Percentiles rank a stretch among this genome's conserved stretches.
phyloP scores from a whole-genome alignment of 2,113 vertebrate genomes.

The Lepus americanus region DNA sequence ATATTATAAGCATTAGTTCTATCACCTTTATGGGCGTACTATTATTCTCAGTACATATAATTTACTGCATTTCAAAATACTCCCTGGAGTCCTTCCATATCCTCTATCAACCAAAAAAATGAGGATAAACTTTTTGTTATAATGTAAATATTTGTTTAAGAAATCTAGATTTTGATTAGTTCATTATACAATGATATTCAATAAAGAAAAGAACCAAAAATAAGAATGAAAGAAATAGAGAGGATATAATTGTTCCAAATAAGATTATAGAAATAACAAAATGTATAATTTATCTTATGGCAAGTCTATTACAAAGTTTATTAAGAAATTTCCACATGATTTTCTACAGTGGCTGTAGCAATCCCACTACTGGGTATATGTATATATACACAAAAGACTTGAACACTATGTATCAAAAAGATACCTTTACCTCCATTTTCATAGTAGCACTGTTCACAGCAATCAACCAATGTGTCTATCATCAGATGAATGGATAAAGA shows the following conservation, averaged over 20 bases:
- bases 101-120: conserved; percentile 29
- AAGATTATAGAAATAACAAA: background rate
- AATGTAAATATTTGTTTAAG: conserved; percentile 14
- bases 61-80: conserved; percentile 21
- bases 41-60: conserved; percentile 37
- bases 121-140: background rate
- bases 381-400: too few relatives aligned
- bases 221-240: background rate
- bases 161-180: background rate
- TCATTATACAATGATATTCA: conserved; percentile 25
- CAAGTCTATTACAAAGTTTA: too few relatives aligned
- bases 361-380: too few relatives aligned
- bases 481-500: too few relatives aligned
- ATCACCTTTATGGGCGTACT: background rate
- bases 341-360: too few relatives aligned
- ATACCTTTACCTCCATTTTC: too few relatives aligned
- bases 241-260: background rate
- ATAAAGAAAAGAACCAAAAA: background rate
- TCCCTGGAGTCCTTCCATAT: background rate
- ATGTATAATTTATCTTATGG: too few relatives aligned
- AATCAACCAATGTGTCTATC: too few relatives aligned
- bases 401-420: too few relatives aligned
- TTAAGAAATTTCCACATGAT: too few relatives aligned
- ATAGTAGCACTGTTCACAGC: too few relatives aligned
- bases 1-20: background rate